Base-by-base conservation (phyloP, 2,797 vertebrate genomes). In the Podargus strigoides region DNA sequence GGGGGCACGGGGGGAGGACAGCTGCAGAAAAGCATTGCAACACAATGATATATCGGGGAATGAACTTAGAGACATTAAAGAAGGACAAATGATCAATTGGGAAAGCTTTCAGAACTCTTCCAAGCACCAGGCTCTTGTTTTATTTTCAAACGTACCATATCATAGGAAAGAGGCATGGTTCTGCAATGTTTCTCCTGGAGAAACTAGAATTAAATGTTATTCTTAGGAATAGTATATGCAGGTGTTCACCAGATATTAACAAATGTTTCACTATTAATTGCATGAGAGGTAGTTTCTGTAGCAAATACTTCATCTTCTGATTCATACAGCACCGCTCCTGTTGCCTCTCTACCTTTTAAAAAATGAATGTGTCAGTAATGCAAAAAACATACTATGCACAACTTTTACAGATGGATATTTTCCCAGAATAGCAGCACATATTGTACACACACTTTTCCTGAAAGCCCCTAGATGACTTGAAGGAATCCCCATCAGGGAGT, bases 181-280 rank as follows among this genome's bases (percentile, higher is more conserved):
- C 36, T 78, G 49, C 75, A 77, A 85, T 78, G 7, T 68, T 87
- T 83, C 63, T 94, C 8, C 58, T 83, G 79, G 73, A 95, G 63
- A 89, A 95, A 81, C 14, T 68, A 47, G 47, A 87, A 70, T 88
- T 50, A 47, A 62, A 84, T 93, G 34, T 93, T 95, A 69, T 89
- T 89, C 92, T 92, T 89, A 93, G 55, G 26, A 95, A 78, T n/a
- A 52, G 39, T 17, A 47, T 73, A 67, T 46, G 69, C 89, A 94
- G 87, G 70, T 95, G 92, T 69, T 94, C 83, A 70, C 19, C 79
- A 96, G 76, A 73, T 84, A 96, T 55, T 87, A 86, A 83, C 89
- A 87, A 92, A 84, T 28, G 27, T 42, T 83, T 84, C 60, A 68
- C 36, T 93, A 76, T 69, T 93, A 88, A 91, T 89, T 92, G 44